These are phyloP conservation scores for Jacana jacana DNA, from an alignment of 2,113 vertebrate species.

Conservation along the genomic window DNA sequence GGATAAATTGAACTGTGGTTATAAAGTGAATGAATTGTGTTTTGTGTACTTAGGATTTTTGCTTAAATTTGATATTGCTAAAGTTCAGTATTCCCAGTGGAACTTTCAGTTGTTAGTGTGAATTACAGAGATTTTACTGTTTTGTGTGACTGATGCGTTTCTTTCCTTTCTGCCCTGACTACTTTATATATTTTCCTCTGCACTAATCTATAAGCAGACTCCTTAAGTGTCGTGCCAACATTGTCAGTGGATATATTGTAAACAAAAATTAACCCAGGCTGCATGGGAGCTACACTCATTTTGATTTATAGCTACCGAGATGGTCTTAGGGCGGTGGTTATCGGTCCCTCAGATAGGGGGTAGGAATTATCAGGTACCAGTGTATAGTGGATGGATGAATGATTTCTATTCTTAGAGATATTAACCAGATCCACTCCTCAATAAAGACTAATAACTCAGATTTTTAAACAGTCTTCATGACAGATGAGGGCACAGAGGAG, in stretches of 20 bases:
- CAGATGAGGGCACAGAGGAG: slow-evolving; percentile 84
- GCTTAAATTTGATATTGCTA: neutral
- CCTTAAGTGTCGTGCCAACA: slow-evolving; percentile 68
- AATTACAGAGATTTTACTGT: neutral
- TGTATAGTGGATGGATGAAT: slow-evolving; percentile 75
- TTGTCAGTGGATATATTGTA: slow-evolving; percentile 78
- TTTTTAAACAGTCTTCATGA: slow-evolving; percentile 91
- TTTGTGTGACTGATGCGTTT: slow-evolving; percentile 39
- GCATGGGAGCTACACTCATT: slow-evolving; percentile 81
- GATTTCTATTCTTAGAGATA: slow-evolving; percentile 81
- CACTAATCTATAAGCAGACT: slow-evolving; percentile 68
- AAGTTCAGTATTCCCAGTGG: neutral
- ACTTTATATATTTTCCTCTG: slow-evolving; percentile 20
- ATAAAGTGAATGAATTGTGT: neutral
- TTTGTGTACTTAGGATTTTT: neutral
- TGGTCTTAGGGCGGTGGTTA: slow-evolving; percentile 80
- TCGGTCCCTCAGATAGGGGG: slow-evolving; percentile 75
- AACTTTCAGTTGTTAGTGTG: neutral
- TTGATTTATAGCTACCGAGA: slow-evolving; percentile 82
- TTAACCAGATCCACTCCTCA: slow-evolving; percentile 90
- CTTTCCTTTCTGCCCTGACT: slow-evolving; percentile 58
- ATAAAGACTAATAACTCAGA: slow-evolving; percentile 93
- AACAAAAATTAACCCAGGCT: slow-evolving; percentile 83
- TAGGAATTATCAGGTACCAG: slow-evolving; percentile 77
- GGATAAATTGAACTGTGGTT: neutral